phyloP scores from a whole-genome alignment of 2,888 invertebrate species.

The Drosophila borealis region DNA sequence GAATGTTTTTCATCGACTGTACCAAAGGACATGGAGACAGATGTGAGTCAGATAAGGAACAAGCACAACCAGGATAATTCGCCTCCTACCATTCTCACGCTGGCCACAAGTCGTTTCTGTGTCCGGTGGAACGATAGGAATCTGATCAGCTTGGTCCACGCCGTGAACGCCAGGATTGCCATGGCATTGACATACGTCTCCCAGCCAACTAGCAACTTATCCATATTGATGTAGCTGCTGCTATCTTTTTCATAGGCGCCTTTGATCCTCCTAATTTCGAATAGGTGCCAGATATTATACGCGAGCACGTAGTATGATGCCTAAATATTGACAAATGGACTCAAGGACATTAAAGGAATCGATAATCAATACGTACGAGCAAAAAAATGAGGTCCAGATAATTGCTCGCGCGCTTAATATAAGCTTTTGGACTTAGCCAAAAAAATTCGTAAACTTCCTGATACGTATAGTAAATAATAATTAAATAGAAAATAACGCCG shows the following conservation, averaged over 20 bases:
- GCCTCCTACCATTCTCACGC: slow-evolving; percentile 8
- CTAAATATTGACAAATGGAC: not conserved
- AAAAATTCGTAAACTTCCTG: slow-evolving; percentile 14
- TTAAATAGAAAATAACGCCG: not conserved
- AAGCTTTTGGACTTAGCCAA: not conserved
- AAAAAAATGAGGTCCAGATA: slow-evolving; percentile 8
- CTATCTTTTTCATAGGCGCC: not conserved
- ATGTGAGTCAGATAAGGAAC: no score
- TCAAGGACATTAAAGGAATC: not conserved
- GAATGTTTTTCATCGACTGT: slow-evolving; percentile 17
- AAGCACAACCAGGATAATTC: not conserved
- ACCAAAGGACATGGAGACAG: not conserved
- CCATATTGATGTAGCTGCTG: slow-evolving; percentile 13
- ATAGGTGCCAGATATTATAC: slow-evolving; percentile 28
- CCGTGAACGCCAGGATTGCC: not conserved
- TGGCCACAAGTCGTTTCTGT: not conserved
- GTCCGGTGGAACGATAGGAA: slow-evolving; percentile 34
- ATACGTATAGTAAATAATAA: slow-evolving; percentile 24
- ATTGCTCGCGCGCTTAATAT: not conserved
- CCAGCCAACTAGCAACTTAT: slow-evolving; percentile 6
- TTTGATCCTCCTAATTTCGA: not conserved
- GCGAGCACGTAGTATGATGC: not conserved
- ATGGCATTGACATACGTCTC: not conserved
- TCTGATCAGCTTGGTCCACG: slow-evolving; percentile 26
- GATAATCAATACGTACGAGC: slow-evolving; percentile 15